These are phyloP conservation scores for Myzus persicae DNA, from an alignment of 1,140 invertebrate genomes.

Conservation along the genomic window DNA sequence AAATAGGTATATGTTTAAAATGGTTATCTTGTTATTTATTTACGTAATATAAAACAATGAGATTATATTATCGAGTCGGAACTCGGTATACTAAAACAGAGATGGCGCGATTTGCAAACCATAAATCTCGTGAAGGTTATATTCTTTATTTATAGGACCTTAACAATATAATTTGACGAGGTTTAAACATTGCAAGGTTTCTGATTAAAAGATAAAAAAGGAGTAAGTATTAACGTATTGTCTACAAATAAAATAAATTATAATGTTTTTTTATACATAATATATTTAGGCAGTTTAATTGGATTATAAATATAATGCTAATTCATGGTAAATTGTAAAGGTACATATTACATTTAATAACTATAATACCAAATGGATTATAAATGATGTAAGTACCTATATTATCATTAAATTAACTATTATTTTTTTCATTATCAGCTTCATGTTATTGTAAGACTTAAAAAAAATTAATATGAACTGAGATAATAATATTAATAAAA, in stretches of 20 bases:
- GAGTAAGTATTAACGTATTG: not conserved
- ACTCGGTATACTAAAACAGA: not conserved
- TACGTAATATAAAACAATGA: not conserved
- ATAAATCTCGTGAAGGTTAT: not conserved
- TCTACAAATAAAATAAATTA: not conserved
- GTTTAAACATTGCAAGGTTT: not conserved
- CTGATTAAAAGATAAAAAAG: slow-evolving; percentile 2
- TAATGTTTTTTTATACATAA: not conserved
- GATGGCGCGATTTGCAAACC: not conserved
- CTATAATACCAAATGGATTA: too few relatives aligned
- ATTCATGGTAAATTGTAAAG: not conserved
- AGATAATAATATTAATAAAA: too few relatives aligned
- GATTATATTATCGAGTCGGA: not conserved
- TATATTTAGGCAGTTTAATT: not conserved
- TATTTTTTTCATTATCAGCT: too few relatives aligned
- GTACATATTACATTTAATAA: not conserved
- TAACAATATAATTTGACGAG: not conserved
- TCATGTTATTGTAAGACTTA: too few relatives aligned
- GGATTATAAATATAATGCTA: not conserved
- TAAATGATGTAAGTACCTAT: too few relatives aligned
- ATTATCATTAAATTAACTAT: too few relatives aligned
- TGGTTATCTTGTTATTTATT: too few relatives aligned
- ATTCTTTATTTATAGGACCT: not conserved
- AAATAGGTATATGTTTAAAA: too few relatives aligned
- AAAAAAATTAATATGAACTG: too few relatives aligned